Conservation (phyloP, 2,888 invertebrate genomes). For the Agriopis marginaria region DNA sequence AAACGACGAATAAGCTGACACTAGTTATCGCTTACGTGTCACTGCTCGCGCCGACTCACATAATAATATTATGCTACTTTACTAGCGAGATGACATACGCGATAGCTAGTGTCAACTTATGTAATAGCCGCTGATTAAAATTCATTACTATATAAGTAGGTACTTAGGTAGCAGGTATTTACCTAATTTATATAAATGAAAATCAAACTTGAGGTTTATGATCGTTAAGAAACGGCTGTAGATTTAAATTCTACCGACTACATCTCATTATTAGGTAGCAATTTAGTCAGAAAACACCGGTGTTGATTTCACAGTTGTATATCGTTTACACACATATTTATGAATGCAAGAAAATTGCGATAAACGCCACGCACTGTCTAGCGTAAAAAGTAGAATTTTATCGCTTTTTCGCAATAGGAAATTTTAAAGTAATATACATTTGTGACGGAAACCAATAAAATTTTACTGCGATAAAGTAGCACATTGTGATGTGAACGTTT, state of each 20-base stretch:
- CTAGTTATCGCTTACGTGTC: too few species aligned
- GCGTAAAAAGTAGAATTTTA: neutral
- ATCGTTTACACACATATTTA: constrained; percentile 21
- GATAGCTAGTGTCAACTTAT: too few species aligned
- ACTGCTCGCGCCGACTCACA: too few species aligned
- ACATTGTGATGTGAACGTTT: neutral
- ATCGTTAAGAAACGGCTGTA: too few species aligned
- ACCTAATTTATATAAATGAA: too few species aligned
- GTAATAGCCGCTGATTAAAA: too few species aligned
- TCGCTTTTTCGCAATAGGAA: neutral
- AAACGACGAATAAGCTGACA: too few species aligned
- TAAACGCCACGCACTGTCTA: constrained; percentile 10
- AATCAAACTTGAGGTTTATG: neutral
- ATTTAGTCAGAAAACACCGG: constrained; percentile 4
- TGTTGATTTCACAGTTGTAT: constrained; percentile 12
- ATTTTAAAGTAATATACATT: neutral
- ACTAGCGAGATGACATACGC: too few species aligned
- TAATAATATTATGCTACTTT: too few species aligned
- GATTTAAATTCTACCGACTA: too few species aligned
- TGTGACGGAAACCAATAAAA: neutral
- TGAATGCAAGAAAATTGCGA: constrained; percentile 21
- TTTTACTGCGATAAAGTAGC: constrained; percentile 15
- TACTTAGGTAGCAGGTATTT: too few species aligned
- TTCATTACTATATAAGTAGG: too few species aligned
- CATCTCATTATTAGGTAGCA: neutral